Evolutionary conservation across 2,113 vertebrate genomes (phyloP).

Genomic region (Cervus canadensis): DNA sequence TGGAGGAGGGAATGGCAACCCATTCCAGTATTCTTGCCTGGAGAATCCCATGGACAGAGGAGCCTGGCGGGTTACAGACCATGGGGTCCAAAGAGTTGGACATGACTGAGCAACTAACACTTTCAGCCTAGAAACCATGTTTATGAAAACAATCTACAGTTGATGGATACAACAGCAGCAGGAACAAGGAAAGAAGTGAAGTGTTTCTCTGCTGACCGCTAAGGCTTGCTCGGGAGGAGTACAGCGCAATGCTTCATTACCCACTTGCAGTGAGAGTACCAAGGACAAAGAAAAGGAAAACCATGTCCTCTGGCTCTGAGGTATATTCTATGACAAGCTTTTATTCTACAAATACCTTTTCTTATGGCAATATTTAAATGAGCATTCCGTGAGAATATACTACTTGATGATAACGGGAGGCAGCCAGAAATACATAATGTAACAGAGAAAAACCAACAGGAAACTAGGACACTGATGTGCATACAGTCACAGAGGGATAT

Average conservation of each 20-base stretch:
- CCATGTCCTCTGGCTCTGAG: background rate
- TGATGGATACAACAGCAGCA: background rate
- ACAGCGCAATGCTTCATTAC: background rate
- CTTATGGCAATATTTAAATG: conserved; percentile 15
- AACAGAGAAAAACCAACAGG: background rate
- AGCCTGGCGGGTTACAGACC: background rate
- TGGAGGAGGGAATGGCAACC: background rate
- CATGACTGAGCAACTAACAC: background rate
- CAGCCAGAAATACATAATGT: background rate
- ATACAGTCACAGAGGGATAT: background rate
- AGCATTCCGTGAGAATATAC: background rate
- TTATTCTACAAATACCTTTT: conserved; percentile 21
- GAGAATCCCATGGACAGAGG: background rate
- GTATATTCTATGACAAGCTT: background rate
- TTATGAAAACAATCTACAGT: background rate
- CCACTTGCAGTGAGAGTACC: background rate
- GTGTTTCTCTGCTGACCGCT: background rate
- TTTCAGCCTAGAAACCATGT: background rate
- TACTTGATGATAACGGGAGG: background rate
- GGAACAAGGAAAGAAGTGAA: background rate
- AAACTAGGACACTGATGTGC: background rate
- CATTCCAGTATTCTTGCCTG: background rate
- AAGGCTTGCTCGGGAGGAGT: background rate
- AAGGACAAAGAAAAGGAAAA: background rate
- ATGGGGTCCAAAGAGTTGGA: background rate